A percentile compares a stretch with the other conserved stretches of the same genome.
These are phyloP conservation scores for Acomys russatus DNA, from an alignment of 2,797 vertebrate species.

Conservation along the genomic window DNA sequence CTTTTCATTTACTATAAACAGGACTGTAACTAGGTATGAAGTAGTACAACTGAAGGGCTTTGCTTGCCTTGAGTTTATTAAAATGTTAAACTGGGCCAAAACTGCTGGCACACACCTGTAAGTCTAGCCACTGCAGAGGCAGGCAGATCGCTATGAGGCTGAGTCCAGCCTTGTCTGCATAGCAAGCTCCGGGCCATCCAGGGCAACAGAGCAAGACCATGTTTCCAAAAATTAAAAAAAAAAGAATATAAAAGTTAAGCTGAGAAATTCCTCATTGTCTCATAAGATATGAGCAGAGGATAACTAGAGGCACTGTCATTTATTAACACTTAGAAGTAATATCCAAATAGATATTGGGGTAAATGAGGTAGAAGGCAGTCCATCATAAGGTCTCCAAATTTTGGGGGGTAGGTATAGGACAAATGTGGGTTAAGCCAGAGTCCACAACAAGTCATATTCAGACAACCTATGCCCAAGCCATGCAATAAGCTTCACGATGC, in stretches of 20 bases:
- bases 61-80: constrained; percentile 35
- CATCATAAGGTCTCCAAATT: background rate
- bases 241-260: background rate
- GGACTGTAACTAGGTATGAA: background rate
- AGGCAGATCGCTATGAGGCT: background rate
- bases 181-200: background rate
- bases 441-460: constrained; percentile 7
- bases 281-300: background rate
- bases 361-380: background rate
- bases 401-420: background rate
- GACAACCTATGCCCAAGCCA: background rate
- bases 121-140: background rate
- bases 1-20: constrained; percentile 36
- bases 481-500: background rate
- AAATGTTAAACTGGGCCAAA: background rate
- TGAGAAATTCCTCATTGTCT: constrained; percentile 33
- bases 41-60: constrained; percentile 26
- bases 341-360: background rate
- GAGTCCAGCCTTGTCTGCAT: background rate
- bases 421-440: background rate
- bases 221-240: background rate
- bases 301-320: background rate
- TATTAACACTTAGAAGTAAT: constrained; percentile 45
- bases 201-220: background rate
- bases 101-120: background rate